Conservation (phyloP, 1,140 invertebrate genomes). For the Drosophila serrata region DNA sequence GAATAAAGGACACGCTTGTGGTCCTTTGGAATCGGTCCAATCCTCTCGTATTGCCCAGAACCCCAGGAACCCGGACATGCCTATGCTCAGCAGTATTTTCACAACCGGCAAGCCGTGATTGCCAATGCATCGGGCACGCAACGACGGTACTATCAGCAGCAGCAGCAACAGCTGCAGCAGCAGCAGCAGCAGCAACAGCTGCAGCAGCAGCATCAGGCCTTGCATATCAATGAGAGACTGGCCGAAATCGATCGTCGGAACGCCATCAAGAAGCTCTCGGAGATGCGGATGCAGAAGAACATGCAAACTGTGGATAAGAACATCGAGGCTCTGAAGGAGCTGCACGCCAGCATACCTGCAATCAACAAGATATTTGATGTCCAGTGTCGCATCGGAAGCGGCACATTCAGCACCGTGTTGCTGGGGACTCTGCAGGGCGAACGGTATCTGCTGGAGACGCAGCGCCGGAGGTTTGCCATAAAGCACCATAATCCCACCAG, state of each 20-base stretch:
- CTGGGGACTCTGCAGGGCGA: conserved; percentile 89
- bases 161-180: conserved; percentile 1
- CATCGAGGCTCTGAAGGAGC: conserved; percentile 85
- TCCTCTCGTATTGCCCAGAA: not conserved
- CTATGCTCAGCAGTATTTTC: conserved; percentile 1
- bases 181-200: conserved; percentile 5
- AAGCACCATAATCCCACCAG: conserved; percentile 95
- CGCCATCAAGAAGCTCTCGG: conserved; percentile 48
- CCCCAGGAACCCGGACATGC: not conserved
- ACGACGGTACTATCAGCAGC: not conserved
- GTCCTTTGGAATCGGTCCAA: not conserved
- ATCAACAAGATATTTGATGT: conserved; percentile 89
- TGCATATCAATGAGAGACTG: conserved; percentile 47
- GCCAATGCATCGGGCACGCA: not conserved
- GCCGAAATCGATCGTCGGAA: conserved; percentile 42
- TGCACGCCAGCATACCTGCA: conserved; percentile 87
- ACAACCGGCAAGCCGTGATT: not conserved
- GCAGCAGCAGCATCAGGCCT: conserved; percentile 1
- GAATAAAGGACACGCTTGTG: not conserved
- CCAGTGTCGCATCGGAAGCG: conserved; percentile 91
- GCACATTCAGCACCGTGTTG: conserved; percentile 94
- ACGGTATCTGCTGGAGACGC: conserved; percentile 83
- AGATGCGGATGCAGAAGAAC: conserved; percentile 40
- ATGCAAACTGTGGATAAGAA: conserved; percentile 56
- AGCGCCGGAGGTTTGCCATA: conserved; percentile 89